A percentile compares a stretch with the other conserved stretches of the same genome.
Evolutionary conservation across 2,888 invertebrate genomes (phyloP).

Genomic region (Chloroclystis v-ata): DNA sequence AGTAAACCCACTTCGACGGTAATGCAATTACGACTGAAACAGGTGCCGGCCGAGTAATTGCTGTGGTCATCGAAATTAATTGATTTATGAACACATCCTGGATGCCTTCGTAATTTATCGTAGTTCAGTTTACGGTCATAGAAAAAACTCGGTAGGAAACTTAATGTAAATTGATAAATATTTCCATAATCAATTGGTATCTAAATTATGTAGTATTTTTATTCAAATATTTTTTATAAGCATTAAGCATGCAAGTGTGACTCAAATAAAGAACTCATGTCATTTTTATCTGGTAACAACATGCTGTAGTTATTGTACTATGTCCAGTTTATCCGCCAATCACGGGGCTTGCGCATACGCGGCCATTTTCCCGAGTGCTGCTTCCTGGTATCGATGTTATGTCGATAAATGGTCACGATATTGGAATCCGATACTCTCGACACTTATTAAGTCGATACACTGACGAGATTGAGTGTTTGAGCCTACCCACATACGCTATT

Average conservation of each 20-base stretch:
- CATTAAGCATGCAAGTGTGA: background rate
- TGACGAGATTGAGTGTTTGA: slow-evolving; percentile 34
- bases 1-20: slow-evolving; percentile 22
- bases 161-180: background rate
- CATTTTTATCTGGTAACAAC: too few species aligned
- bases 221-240: too few species aligned
- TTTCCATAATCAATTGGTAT: background rate
- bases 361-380: slow-evolving; percentile 46
- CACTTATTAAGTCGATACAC: slow-evolving; percentile 37
- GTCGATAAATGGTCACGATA: slow-evolving; percentile 38
- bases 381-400: slow-evolving; percentile 36
- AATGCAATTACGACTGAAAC: slow-evolving; percentile 19
- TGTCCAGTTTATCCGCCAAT: slow-evolving; percentile 38
- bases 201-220: too few species aligned
- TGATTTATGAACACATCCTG: slow-evolving; percentile 17
- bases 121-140: background rate
- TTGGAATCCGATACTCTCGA: slow-evolving; percentile 32
- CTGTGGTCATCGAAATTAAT: slow-evolving; percentile 13
- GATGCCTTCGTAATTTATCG: slow-evolving; percentile 5
- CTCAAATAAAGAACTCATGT: too few species aligned
- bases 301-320: slow-evolving; percentile 4
- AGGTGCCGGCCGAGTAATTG: slow-evolving; percentile 20
- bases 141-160: slow-evolving; percentile 6
- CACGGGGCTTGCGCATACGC: slow-evolving; percentile 29
- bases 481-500: slow-evolving; percentile 3